Conservation (phyloP, 2,797 vertebrate species). For the Balearica regulorum region DNA sequence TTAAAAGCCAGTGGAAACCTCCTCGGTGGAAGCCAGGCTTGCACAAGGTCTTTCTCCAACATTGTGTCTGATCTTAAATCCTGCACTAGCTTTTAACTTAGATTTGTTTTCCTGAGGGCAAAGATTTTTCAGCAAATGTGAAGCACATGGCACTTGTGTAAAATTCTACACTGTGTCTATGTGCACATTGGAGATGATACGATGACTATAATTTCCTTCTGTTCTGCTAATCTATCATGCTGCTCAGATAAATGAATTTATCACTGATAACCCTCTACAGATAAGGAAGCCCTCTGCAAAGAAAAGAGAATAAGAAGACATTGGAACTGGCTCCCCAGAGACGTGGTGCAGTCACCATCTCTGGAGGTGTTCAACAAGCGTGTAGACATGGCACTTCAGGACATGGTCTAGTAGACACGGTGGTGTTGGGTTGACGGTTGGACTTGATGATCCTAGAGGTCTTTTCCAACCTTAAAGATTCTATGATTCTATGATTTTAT, state of each 20-base stretch:
- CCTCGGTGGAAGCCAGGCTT: neutral
- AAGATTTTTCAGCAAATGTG: neutral
- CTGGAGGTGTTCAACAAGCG: no score
- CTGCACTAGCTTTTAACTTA: neutral
- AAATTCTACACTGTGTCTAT: neutral
- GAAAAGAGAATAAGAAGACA: neutral
- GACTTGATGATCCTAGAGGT: no score
- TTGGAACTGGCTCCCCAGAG: no score
- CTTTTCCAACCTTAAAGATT: no score
- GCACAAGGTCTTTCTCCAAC: neutral
- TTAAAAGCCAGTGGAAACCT: neutral
- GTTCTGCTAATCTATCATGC: neutral
- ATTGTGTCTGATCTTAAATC: neutral
- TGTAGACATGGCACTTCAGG: no score
- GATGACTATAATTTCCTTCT: neutral
- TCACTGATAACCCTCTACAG: neutral
- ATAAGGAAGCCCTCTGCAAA: neutral
- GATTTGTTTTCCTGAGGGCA: neutral
- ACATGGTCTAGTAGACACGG: no score
- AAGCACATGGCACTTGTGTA: neutral
- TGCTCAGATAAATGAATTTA: neutral
- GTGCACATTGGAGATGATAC: neutral
- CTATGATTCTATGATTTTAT: no score
- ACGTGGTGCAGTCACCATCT: no score
- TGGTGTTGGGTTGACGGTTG: no score